Evolutionary conservation across 2,888 invertebrate genomes (phyloP).

Genomic region (Subacronicta megacephala): DNA sequence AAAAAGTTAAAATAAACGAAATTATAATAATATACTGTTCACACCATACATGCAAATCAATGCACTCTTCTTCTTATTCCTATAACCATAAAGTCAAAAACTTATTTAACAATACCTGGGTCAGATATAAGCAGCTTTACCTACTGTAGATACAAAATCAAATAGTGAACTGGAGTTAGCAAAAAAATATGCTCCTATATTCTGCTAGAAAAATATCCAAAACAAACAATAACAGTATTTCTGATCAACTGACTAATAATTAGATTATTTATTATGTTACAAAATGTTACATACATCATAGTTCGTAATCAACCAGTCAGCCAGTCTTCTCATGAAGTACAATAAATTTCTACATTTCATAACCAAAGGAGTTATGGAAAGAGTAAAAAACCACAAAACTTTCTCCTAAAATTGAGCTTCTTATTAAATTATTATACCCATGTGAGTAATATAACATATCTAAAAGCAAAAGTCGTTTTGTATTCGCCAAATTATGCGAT

Average conservation of each 20-base stretch:
- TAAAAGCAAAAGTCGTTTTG: background rate
- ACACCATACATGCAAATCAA: too few relatives aligned
- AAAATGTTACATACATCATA: background rate
- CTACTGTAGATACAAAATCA: too few relatives aligned
- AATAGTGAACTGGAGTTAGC: too few relatives aligned
- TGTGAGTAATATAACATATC: too few relatives aligned
- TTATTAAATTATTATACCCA: too few relatives aligned
- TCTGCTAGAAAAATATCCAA: background rate
- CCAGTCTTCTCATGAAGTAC: background rate
- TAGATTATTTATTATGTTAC: background rate
- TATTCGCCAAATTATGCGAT: background rate
- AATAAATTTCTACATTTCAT: constrained; percentile 35
- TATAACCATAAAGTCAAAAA: too few relatives aligned
- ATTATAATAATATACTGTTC: too few relatives aligned
- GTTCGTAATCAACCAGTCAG: background rate
- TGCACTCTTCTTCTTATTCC: too few relatives aligned
- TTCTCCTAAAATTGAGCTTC: constrained; percentile 31
- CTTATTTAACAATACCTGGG: too few relatives aligned
- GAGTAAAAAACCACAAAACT: constrained; percentile 11
- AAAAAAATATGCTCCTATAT: too few relatives aligned
- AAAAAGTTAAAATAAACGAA: too few relatives aligned
- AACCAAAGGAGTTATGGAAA: constrained; percentile 9
- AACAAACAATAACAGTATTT: background rate
- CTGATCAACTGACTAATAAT: background rate
- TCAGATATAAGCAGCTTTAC: too few relatives aligned